Evolutionary conservation across 2,888 invertebrate genomes (phyloP), one percentile per base, ranked within the genome.

Genomic region (Strigamia transsilvanica): DNA sequence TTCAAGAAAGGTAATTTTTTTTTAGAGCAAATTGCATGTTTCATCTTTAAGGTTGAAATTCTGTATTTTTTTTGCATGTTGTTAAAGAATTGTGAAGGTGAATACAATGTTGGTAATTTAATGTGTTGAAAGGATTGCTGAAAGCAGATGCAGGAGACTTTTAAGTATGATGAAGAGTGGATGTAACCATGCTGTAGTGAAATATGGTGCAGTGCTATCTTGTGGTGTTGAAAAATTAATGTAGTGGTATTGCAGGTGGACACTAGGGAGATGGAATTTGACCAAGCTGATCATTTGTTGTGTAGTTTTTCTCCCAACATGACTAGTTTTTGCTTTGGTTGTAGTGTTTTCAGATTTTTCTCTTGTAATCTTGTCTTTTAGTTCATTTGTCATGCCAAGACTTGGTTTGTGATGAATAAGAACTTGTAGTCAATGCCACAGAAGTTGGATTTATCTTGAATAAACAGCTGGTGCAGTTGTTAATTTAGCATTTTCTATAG

Each of bases 141-240:
- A 51, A 51, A 51, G 51, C 51, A 51, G 51, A 51, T 51, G 51
- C 51, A 51, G 51, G 18, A 51, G 51, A 51, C 51, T 51, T 34
- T 34, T 51, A 51, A 51, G 51, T 51, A n/a, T 51, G 51, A n/a
- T 51, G 51, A 51, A 51, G 51, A 51, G n/a, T 51, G 51, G 46
- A 6, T 51, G 51, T 4, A 51, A 51, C n/a, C n/a, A 51, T 51
- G 18, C 7, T 18, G 18, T 4, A 4, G 51, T 51, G n/a, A 51
- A 51, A 51, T 51, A 51, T 51, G 7, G 51, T 51, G 51, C 12
- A 51, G 51, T 51, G 51, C 51, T 51, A 51, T 51, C 51, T 51
- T 13, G 12, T 51, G 18, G 15, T 15, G 34, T 2, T 51, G 51
- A 51, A 51, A 51, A 51, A 51, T 51, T 51, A 15, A 51, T 51